A percentile compares a stretch with the other conserved stretches of the same genome.
phyloP scores from a whole-genome alignment of 2,113 vertebrate genomes.

The Marmota flaviventris region DNA sequence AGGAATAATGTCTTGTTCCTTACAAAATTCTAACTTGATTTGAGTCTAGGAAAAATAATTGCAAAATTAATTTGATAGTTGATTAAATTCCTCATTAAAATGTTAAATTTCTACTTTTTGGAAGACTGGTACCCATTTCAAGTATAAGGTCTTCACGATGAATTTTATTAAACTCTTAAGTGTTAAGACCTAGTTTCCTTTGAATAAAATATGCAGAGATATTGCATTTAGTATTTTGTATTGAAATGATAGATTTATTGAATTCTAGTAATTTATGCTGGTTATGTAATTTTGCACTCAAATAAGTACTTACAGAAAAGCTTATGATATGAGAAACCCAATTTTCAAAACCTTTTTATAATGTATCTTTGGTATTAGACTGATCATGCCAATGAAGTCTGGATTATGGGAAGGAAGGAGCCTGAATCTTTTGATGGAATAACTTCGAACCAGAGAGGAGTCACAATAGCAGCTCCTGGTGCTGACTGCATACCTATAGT shows the following conservation, averaged over 20 bases:
- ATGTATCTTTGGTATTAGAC: slow-evolving; percentile 57
- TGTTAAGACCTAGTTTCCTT: slow-evolving; percentile 42
- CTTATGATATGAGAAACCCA: neutral
- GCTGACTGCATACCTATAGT: slow-evolving; percentile 97
- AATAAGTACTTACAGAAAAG: slow-evolving; percentile 29
- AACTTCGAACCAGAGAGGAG: slow-evolving; percentile 90
- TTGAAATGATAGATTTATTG: neutral
- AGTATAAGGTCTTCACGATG: neutral
- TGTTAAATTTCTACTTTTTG: neutral
- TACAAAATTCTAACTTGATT: slow-evolving; percentile 35
- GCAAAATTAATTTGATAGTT: slow-evolving; percentile 8
- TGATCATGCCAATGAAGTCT: slow-evolving; percentile 91
- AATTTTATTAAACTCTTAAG: neutral
- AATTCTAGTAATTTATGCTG: neutral
- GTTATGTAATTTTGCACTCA: slow-evolving; percentile 24
- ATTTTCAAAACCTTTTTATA: slow-evolving; percentile 39
- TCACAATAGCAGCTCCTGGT: slow-evolving; percentile 93
- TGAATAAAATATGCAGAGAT: slow-evolving; percentile 23
- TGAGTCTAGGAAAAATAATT: slow-evolving; percentile 58
- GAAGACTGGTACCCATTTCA: neutral
- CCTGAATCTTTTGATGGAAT: slow-evolving; percentile 95
- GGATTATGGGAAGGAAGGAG: slow-evolving; percentile 90
- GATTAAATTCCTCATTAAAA: neutral
- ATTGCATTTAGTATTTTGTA: slow-evolving; percentile 3
- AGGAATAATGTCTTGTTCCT: neutral